phyloP scores from a whole-genome alignment of 2,888 invertebrate genomes.

The Abrostola tripartita region DNA sequence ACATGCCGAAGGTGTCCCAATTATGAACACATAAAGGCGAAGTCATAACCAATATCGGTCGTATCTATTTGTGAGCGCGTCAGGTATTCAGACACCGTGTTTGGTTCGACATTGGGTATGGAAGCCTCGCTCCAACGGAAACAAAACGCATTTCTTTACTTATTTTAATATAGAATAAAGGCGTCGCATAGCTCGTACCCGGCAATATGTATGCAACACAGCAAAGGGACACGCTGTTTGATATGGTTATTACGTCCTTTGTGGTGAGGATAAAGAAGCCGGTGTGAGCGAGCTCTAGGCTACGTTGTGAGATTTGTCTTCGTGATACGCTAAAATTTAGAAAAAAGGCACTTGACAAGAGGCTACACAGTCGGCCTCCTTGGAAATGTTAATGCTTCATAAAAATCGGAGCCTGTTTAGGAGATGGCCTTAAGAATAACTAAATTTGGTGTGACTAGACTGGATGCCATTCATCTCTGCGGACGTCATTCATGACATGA shows the following conservation, averaged over 20 bases:
- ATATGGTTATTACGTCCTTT: slow-evolving; percentile 88
- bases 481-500: slow-evolving; percentile 70
- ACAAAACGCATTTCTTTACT: slow-evolving; percentile 85
- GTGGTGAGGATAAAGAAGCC: slow-evolving; percentile 81
- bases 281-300: slow-evolving; percentile 74
- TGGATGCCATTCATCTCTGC: slow-evolving; percentile 75
- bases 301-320: slow-evolving; percentile 82
- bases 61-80: slow-evolving; percentile 55
- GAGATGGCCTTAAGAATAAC: slow-evolving; percentile 68
- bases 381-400: slow-evolving; percentile 79
- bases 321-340: slow-evolving; percentile 85
- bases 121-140: slow-evolving; percentile 76
- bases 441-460: slow-evolving; percentile 79
- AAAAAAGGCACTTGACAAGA: slow-evolving; percentile 68
- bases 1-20: slow-evolving; percentile 42
- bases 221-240: slow-evolving; percentile 86
- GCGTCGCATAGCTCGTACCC: slow-evolving; percentile 65
- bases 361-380: slow-evolving; percentile 73
- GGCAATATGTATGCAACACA: slow-evolving; percentile 85
- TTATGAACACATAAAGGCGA: slow-evolving; percentile 32
- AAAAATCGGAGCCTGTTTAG: slow-evolving; percentile 77
- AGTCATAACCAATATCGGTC: slow-evolving; percentile 30
- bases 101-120: slow-evolving; percentile 76
- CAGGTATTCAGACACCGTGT: slow-evolving; percentile 71
- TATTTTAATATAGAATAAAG: slow-evolving; percentile 82